phyloP scores from a whole-genome alignment of 2,888 invertebrate species.

The Platycnemis pennipes region DNA sequence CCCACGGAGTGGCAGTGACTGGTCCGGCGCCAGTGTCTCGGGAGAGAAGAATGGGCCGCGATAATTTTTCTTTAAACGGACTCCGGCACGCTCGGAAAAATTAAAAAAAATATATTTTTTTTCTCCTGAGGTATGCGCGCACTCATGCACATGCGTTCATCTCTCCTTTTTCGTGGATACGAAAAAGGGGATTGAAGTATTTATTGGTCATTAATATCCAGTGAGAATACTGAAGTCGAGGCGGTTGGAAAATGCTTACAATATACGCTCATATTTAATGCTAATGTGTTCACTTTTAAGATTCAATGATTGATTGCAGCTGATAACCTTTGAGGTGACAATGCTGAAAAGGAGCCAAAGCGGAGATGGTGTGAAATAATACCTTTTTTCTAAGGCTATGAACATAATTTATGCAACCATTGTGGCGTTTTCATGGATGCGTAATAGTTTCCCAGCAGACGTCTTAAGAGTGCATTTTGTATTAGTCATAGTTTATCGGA shows the following conservation, averaged over 20 bases:
- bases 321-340: not conserved
- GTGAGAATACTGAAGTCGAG: not conserved
- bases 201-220: not conserved
- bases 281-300: not conserved
- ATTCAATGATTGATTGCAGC: not conserved
- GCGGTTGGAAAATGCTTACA: not conserved
- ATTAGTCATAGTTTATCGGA: too few species aligned
- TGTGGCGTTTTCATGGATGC: too few species aligned
- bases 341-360: too few species aligned
- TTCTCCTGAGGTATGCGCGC: not conserved
- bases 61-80: slow-evolving; percentile 12
- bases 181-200: not conserved
- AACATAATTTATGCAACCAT: too few species aligned
- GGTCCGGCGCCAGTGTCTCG: not conserved
- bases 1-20: not conserved
- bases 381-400: too few species aligned
- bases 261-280: not conserved
- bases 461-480: too few species aligned
- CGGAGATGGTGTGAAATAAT: too few species aligned
- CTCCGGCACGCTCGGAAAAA: not conserved
- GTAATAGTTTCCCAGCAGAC: too few species aligned
- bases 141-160: not conserved
- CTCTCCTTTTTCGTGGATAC: not conserved
- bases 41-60: not conserved
- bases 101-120: too few species aligned